Evolutionary conservation across 2,888 invertebrate genomes (phyloP), one percentile per base, ranked within the genome.

Genomic region (Branchipolynoe longqiensis): DNA sequence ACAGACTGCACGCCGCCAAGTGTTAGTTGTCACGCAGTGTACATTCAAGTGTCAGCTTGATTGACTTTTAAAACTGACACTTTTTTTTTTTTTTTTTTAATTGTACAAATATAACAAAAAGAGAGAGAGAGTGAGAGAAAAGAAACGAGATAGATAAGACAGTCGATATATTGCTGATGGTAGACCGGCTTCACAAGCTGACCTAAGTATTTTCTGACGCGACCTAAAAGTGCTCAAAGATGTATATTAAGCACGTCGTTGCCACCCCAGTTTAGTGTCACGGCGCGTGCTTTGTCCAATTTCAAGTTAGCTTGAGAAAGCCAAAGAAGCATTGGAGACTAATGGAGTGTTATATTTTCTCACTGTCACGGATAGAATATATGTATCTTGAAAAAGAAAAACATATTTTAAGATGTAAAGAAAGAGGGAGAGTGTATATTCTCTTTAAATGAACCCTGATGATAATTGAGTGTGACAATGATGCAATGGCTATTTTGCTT

Each of bases 201-300:
- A 54, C 41, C n/a, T 78, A 78, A 78, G 78, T 78, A 78, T 78
- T 78, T 78, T 78, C 78, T 31, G 48, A 78, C 28, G 41, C 14
- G 48, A 78, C 78, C 78, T 33, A 78, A 69, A 78, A 78, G 78
- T 78, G 78, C 78, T 78, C 78, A 78, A 78, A 48, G n/a, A 78
- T 78, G 78, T 78, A 54, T 78, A 48, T 31, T 54, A 25, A 41
- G n/a, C 8, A 48, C 31, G 36, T 31, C 69, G 12, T n/a, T 8
- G 25, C 12, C 33, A 38, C 38, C 33, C 18, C 69, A 38, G 78
- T 78, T 25, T 1, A n/a, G 54, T 48, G 41, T 25, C 31, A 31
- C 28, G 78, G 8, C 48, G 41, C 54, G 14, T 2, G 28, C 78
- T 78, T 78, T 41, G 78, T 78, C 78, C 69, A 69, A 33, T 36